phyloP scores from a whole-genome alignment of 2,797 vertebrate species.

The Chaetophractus vellerosus region DNA sequence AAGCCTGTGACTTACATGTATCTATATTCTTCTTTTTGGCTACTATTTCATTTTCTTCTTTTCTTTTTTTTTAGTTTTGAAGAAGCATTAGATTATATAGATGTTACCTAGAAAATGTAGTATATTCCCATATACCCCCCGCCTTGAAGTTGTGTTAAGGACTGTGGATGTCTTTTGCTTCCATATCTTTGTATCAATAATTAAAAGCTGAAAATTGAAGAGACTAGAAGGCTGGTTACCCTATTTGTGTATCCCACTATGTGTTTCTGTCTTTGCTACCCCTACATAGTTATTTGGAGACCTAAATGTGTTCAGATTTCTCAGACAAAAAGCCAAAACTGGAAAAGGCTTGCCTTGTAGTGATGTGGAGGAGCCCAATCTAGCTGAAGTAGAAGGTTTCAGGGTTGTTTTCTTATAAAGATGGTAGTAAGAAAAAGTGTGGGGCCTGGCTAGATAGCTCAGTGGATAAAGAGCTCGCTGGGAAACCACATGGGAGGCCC shows the following conservation, averaged over 20 bases:
- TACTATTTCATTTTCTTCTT: no score
- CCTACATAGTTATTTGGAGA: background rate
- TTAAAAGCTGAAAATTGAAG: background rate
- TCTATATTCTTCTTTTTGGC: no score
- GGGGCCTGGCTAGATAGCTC: no score
- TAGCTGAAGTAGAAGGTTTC: background rate
- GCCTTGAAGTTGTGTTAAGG: background rate
- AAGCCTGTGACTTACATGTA: background rate
- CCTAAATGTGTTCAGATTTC: background rate
- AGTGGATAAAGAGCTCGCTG: no score
- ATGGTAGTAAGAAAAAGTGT: no score
- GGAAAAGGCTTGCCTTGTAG: background rate
- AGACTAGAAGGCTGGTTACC: background rate
- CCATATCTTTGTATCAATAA: background rate
- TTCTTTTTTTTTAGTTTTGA: no score
- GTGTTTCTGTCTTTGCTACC: background rate
- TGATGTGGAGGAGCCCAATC: background rate
- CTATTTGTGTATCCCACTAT: no score
- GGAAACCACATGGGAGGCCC: no score
- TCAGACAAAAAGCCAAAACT: background rate
- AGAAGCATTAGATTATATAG: no score
- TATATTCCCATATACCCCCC: no score
- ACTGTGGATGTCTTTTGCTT: fast-evolving
- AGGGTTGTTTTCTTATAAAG: background rate
- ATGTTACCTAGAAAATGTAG: no score